Evolutionary conservation across 2,888 invertebrate species (phyloP).

Genomic region (Chironomus tentans): DNA sequence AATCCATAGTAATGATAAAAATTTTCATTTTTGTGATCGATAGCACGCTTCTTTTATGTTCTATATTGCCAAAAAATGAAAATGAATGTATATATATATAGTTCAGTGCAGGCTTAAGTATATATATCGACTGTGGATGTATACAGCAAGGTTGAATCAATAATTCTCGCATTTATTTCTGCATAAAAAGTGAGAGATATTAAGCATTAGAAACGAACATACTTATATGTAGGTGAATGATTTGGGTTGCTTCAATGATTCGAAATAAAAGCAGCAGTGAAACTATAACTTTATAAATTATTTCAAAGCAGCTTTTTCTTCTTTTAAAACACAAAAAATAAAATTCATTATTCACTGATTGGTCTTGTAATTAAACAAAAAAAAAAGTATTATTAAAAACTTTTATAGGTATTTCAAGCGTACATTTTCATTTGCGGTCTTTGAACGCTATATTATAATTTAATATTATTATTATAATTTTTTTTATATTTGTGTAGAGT

Average conservation of each 20-base stretch:
- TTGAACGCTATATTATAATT: neutral
- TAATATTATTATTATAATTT: neutral
- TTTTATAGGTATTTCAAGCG: neutral
- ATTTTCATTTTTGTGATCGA: neutral
- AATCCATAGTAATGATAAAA: slow-evolving; percentile 9
- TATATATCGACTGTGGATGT: neutral
- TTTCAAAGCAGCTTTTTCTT: neutral
- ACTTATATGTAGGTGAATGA: slow-evolving; percentile 20
- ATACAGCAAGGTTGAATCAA: slow-evolving; percentile 20
- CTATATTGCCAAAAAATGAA: neutral
- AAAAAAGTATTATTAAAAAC: neutral
- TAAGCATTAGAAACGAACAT: neutral
- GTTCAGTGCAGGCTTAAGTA: neutral
- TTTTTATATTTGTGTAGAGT: neutral
- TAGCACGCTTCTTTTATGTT: neutral
- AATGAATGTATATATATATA: no score
- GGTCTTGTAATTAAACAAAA: slow-evolving; percentile 17
- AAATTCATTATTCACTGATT: slow-evolving; percentile 11
- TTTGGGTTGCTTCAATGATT: slow-evolving; percentile 21
- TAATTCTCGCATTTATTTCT: slow-evolving; percentile 6
- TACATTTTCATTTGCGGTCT: neutral
- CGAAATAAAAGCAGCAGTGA: neutral
- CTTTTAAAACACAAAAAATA: neutral
- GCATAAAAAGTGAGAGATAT: slow-evolving; percentile 1
- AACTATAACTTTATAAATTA: neutral